phyloP scores from a whole-genome alignment of 2,888 invertebrate genomes.

The Cremastinae sp. region DNA sequence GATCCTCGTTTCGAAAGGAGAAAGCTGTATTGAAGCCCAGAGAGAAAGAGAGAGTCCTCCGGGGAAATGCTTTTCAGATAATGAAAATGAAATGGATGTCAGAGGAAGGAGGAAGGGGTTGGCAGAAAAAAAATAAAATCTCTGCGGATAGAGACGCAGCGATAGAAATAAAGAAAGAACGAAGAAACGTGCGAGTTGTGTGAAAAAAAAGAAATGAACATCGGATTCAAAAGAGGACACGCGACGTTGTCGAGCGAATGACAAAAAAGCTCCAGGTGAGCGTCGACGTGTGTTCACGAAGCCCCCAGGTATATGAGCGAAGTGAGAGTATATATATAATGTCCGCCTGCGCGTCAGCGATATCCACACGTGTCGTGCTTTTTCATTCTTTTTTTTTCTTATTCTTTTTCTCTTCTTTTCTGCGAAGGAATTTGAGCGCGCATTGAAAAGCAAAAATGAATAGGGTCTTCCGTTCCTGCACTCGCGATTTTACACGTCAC shows the following conservation, averaged over 20 bases:
- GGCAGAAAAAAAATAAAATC: slow-evolving; percentile 6
- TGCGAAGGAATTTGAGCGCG: slow-evolving; percentile 3
- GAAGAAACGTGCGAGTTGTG: too few relatives aligned
- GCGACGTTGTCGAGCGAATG: slow-evolving; percentile 12
- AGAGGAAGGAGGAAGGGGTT: slow-evolving; percentile 6
- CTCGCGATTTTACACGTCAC: slow-evolving; percentile 18
- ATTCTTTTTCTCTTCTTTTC: too few relatives aligned
- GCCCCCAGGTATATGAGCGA: slow-evolving; percentile 18
- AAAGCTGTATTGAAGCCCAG: slow-evolving; percentile 48
- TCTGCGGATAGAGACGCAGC: not conserved
- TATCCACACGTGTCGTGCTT: slow-evolving; percentile 6
- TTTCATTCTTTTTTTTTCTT: too few relatives aligned
- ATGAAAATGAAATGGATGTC: slow-evolving; percentile 55
- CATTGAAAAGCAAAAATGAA: slow-evolving; percentile 29
- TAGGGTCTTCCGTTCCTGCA: slow-evolving; percentile 11
- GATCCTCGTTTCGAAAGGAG: slow-evolving; percentile 41
- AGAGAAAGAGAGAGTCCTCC: slow-evolving; percentile 50
- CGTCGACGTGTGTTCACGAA: slow-evolving; percentile 22
- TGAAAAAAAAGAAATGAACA: slow-evolving; percentile 37
- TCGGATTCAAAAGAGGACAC: slow-evolving; percentile 30
- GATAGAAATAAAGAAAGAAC: slow-evolving; percentile 2
- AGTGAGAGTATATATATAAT: too few relatives aligned
- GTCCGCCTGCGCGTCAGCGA: too few relatives aligned
- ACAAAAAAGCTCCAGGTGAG: slow-evolving; percentile 32
- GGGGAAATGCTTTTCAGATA: slow-evolving; percentile 60